Conservation (phyloP, 1,140 invertebrate species). For the Lordiphosa collinella region DNA sequence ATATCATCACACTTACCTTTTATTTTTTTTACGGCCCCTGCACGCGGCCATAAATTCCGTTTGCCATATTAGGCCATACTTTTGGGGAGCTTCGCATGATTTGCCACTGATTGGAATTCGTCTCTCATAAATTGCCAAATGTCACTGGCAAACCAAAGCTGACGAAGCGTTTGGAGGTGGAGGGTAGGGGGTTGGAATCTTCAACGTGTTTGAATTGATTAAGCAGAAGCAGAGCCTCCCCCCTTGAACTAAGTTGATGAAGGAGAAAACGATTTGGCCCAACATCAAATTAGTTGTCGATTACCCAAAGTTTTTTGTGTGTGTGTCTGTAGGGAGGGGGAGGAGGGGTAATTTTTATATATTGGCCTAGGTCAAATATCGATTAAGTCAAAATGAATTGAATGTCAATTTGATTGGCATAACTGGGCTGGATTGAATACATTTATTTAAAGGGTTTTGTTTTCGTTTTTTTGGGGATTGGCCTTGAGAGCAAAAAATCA, state of each 20-base stretch:
- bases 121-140: conserved; percentile 75
- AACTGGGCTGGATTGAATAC: conserved; percentile 46
- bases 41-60: conserved; percentile 65
- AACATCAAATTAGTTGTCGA: conserved; percentile 73
- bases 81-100: conserved; percentile 52
- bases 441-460: conserved; percentile 1
- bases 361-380: conserved; percentile 78
- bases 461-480: not conserved
- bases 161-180: too few species aligned
- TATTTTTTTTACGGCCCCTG: conserved; percentile 65
- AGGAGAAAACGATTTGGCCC: conserved; percentile 49
- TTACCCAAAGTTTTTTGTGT: conserved; percentile 35
- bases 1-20: conserved; percentile 70
- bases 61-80: conserved; percentile 52
- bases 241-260: conserved; percentile 20
- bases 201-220: conserved; percentile 69
- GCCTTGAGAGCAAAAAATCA: not conserved
- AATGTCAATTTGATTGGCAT: conserved; percentile 74
- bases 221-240: conserved; percentile 20
- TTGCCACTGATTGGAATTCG: conserved; percentile 71
- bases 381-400: conserved; percentile 72
- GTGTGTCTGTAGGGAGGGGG: not conserved
- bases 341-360: conserved; percentile 26
- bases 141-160: conserved; percentile 45
- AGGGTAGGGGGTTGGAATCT: conserved; percentile 15